Conservation (phyloP, 2,113 vertebrate genomes). For the Serilophus lunatus region DNA sequence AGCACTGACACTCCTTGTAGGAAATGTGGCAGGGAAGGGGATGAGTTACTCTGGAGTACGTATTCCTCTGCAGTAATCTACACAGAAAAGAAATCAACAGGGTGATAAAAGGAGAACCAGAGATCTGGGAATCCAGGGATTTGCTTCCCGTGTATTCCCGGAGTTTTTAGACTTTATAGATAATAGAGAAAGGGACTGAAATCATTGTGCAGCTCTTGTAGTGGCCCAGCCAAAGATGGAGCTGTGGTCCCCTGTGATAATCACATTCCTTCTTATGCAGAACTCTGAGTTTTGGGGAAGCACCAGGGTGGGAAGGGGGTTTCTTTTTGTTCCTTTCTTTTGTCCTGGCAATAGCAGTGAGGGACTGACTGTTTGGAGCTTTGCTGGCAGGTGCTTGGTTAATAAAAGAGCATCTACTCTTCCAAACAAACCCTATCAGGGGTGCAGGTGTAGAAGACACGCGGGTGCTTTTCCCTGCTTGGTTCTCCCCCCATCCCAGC, state of each 20-base stretch:
- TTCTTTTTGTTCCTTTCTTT: fast-evolving
- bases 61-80: neutral
- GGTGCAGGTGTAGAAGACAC: neutral
- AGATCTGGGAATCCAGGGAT: neutral
- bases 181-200: neutral
- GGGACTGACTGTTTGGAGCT: neutral
- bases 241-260: fast-evolving
- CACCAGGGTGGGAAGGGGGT: neutral
- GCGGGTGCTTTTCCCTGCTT: neutral
- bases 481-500: neutral
- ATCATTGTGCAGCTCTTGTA: neutral
- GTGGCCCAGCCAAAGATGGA: too few species aligned
- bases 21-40: neutral
- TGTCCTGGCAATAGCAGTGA: neutral
- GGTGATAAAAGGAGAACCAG: neutral
- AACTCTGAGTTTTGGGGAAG: neutral
- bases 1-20: neutral
- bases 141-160: neutral
- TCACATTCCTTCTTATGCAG: neutral
- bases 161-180: neutral
- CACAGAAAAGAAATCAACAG: neutral
- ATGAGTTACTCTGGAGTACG: fast-evolving
- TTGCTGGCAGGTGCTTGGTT: neutral
- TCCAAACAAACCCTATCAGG: neutral
- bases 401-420: fast-evolving